A percentile compares a stretch with the other conserved stretches of the same genome.
These are phyloP conservation scores for Drosophila macrospina DNA, from an alignment of 2,888 invertebrate genomes.

Conservation along the genomic window DNA sequence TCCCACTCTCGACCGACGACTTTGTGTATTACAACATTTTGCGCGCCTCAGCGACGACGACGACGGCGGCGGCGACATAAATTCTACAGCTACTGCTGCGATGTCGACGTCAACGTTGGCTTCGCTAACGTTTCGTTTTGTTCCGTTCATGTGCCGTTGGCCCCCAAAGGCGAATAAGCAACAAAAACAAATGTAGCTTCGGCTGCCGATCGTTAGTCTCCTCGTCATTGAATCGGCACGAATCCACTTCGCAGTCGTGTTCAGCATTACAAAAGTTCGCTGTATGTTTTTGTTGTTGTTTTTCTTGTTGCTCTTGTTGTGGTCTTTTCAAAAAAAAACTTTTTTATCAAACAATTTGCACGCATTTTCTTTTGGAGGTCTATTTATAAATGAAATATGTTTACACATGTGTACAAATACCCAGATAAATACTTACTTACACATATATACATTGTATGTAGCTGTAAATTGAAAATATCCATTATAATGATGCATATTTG, in stretches of 20 bases:
- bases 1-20: constrained; percentile 14
- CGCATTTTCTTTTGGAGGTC: constrained; percentile 35
- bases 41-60: constrained; percentile 25
- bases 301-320: constrained; percentile 13
- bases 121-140: constrained; percentile 32
- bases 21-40: constrained; percentile 63
- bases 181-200: constrained; percentile 27
- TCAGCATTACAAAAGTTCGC: constrained; percentile 36
- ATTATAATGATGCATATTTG: constrained; percentile 4
- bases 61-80: constrained; percentile 55
- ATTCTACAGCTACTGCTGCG: constrained; percentile 55
- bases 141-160: constrained; percentile 58
- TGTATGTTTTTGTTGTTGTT: background rate
- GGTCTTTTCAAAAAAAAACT: constrained; percentile 18
- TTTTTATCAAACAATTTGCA: constrained; percentile 43
- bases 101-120: constrained; percentile 14
- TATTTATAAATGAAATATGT: constrained; percentile 35
- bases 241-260: constrained; percentile 14
- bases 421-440: background rate
- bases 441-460: background rate
- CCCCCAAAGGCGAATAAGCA: constrained; percentile 58
- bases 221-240: constrained; percentile 16
- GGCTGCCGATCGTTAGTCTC: constrained; percentile 26
- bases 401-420: constrained; percentile 27
- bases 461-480: constrained; percentile 16